These are phyloP conservation scores for Parnassius mnemosyne DNA, from an alignment of 2,888 invertebrate species.

Conservation along the genomic window DNA sequence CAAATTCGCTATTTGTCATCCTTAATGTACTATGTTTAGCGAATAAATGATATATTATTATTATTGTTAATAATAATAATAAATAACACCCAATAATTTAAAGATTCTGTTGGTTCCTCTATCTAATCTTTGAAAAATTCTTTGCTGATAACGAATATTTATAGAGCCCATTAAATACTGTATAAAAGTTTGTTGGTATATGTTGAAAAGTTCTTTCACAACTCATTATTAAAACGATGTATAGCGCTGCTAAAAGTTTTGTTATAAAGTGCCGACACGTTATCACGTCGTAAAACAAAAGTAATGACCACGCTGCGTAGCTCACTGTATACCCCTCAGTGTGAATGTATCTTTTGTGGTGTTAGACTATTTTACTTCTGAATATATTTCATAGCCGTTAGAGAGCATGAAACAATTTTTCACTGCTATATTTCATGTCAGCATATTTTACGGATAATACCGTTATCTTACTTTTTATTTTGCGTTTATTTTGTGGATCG, in stretches of 20 bases:
- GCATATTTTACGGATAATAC: conserved; percentile 25
- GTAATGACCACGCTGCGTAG: conserved; percentile 47
- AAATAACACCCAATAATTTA: no score
- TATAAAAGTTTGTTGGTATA: conserved; percentile 15
- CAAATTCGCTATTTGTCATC: no score
- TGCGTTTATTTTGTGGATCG: neutral
- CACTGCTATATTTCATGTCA: conserved; percentile 22
- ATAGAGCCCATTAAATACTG: conserved; percentile 11
- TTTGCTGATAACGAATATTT: conserved; percentile 2
- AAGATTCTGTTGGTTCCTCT: no score
- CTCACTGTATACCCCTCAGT: conserved; percentile 35
- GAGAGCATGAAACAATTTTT: conserved; percentile 24
- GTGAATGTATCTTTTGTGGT: conserved; percentile 31
- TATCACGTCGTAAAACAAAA: conserved; percentile 56
- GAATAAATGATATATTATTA: no score
- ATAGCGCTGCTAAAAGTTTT: conserved; percentile 40
- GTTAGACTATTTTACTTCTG: conserved; percentile 29
- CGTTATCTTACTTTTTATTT: conserved; percentile 10
- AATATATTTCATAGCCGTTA: conserved; percentile 26
- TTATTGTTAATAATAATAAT: no score
- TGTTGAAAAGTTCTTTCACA: conserved; percentile 18
- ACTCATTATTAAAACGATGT: conserved; percentile 34
- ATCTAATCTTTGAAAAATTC: no score
- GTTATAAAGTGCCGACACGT: conserved; percentile 45
- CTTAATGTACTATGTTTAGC: no score